A percentile compares a stretch with the other conserved stretches of the same genome.
Evolutionary conservation across 1,140 invertebrate species (phyloP).

Genomic region (Lethocerus indicus): DNA sequence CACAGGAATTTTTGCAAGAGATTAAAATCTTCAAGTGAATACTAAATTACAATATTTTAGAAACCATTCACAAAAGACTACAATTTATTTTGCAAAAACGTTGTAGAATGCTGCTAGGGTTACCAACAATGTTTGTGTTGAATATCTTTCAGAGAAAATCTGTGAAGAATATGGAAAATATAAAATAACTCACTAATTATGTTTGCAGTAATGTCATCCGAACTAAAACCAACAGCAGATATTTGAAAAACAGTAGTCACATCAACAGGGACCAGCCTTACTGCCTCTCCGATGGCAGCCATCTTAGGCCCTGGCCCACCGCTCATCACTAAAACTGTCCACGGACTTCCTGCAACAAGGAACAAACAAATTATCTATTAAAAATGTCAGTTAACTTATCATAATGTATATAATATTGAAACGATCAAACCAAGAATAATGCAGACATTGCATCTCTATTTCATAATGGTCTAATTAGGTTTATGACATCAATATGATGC

Average conservation of each 20-base stretch:
- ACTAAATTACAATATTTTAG: no score
- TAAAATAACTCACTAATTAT: constrained; percentile 26
- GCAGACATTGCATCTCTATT: no score
- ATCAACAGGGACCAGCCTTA: constrained; percentile 72
- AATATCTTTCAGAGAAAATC: no score
- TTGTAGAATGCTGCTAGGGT: no score
- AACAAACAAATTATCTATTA: constrained; percentile 15
- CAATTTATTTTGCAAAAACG: no score
- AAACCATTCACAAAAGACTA: no score
- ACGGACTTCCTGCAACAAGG: constrained; percentile 60
- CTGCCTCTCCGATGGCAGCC: constrained; percentile 63
- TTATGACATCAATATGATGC: no score
- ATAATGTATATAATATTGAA: not conserved
- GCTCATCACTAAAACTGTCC: constrained; percentile 68
- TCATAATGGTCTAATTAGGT: no score
- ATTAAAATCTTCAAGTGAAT: no score
- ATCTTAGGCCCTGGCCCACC: constrained; percentile 39
- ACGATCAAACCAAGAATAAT: not conserved
- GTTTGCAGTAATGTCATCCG: constrained; percentile 36
- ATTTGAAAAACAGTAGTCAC: constrained; percentile 74
- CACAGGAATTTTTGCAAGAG: no score
- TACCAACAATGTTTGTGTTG: no score
- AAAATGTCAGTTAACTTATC: not conserved
- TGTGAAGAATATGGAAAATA: constrained; percentile 10
- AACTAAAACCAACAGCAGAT: constrained; percentile 43